These are phyloP conservation scores for Epiblema foenella DNA, from an alignment of 2,888 invertebrate species.

Conservation along the genomic window DNA sequence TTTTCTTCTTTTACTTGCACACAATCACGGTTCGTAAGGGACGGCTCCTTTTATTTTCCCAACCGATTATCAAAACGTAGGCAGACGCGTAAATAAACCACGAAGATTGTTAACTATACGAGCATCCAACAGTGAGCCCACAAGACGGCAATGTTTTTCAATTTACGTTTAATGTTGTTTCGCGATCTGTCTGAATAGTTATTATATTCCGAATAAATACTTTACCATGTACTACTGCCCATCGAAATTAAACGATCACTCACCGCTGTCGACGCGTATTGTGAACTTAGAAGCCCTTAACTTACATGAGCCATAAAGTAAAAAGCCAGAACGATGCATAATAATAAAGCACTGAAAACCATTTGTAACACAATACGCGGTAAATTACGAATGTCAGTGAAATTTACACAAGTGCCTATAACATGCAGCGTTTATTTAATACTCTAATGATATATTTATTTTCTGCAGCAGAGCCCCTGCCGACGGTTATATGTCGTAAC, in stretches of 20 bases:
- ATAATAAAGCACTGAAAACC: conserved; percentile 55
- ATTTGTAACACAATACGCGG: conserved; percentile 52
- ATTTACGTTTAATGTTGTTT: neutral
- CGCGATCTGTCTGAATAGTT: neutral
- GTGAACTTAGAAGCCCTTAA: conserved; percentile 41
- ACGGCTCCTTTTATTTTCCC: neutral
- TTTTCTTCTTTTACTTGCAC: no score
- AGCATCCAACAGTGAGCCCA: conserved; percentile 69
- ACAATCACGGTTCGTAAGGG: no score
- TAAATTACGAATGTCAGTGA: conserved; percentile 47
- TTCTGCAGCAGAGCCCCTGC: conserved; percentile 56
- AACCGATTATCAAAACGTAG: neutral
- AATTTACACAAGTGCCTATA: conserved; percentile 53
- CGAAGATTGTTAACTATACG: neutral
- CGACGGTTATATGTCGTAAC: conserved; percentile 6
- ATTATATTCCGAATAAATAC: conserved; percentile 36
- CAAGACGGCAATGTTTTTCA: conserved; percentile 54
- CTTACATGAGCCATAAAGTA: conserved; percentile 51
- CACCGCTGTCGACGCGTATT: conserved; percentile 24
- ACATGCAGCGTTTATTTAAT: conserved; percentile 61
- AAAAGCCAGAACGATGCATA: conserved; percentile 66
- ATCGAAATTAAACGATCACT: conserved; percentile 31
- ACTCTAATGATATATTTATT: conserved; percentile 55
- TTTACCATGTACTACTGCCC: conserved; percentile 48
- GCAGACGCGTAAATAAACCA: neutral